Evolutionary conservation across 2,888 invertebrate genomes (phyloP), one percentile per base, ranked within the genome.

Genomic region (Zaprionus obscuricornis): DNA sequence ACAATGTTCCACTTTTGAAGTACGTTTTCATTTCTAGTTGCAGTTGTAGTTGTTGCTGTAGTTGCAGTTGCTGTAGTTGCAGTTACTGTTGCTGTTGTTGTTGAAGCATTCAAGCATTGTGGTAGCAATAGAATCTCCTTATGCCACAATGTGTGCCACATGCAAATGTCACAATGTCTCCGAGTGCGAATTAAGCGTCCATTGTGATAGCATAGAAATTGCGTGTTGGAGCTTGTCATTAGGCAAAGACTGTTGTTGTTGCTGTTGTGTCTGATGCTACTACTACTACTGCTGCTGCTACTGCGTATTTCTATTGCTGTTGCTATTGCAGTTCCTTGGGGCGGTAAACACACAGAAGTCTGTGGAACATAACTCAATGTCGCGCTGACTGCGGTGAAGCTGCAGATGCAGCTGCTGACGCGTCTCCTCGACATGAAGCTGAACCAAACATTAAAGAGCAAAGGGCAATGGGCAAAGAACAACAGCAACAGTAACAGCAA

Each of bases 331-430:
- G 18, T 64, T 65, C 65, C 65, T 51, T 69, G 70, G 66, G 69
- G 55, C 62, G n/a, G n/a, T n/a, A n/a, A n/a, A 54, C 50, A 49
- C 14, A 20, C 51, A 63, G 42, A 51, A 49, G 24, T 51, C 50
- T 65, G 71, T 58, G 37, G 65, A 66, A 70, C 83, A 78, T 78
- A 83, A 78, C 83, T 83, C 78, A 84, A 76, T 79, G 83, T 79
- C 66, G 56, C 49, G 33, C 31, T 37, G 47, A 43, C 10, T 26
- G 20, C 22, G 52, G 43, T 10, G 42, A 33, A 45, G 17, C 26
- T 33, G 36, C 47, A 55, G 13, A 45, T 40, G 56, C 62, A 67
- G 54, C 45, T 57, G 59, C 58, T 55, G 62, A 66, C 57, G 58
- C 55, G 52, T 33, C 31, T 16, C 43, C 51, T 43, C 43, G 34